Base-by-base conservation (phyloP, 2,113 vertebrate species). In the Platichthys stellatus region DNA sequence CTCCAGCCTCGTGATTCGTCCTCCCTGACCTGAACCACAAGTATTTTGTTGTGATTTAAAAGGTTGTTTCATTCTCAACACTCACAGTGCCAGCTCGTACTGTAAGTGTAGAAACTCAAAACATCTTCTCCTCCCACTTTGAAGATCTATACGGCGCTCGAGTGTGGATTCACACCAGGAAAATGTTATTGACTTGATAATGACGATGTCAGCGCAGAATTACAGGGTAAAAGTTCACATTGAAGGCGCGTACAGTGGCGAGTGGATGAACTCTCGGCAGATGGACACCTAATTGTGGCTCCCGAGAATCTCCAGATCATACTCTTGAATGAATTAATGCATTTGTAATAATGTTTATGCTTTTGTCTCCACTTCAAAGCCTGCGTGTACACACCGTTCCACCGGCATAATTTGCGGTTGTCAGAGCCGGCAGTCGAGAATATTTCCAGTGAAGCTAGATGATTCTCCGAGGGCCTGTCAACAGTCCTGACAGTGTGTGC, bases 331-430 rank as follows among this genome's bases (percentile, higher is more conserved):
- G 86, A 92, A 86, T 90, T 90, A 93, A 92, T 93, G 92, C 89
- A 87, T 93, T 90, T 91, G 89, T 91, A 92, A 91, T 93, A 91
- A 93, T 92, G 88, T 93, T 94, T 93, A 92, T 90, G 88, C 88
- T 86, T 84, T 86, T 85, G 85, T 89, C 87, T 90, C 73, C 81
- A 75, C 83, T 85, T 93, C 88, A 91, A 88, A 91, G 90, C 86
- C 77, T 3, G 38, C 79, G 53, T 83, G 85, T 89, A 88, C 89
- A 82, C 86, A 85, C 92, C 85, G 87, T 91, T 89, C 81, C 80
- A 23, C 69, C 51, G 92, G 83, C 81, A 93, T 95, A 94, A 93
- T 95, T 94, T 92, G 93, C 91, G 92, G 90, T 93, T 95, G 93
- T 94, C 93, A 93, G 89, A 90, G 81, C 63, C 75, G 53, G 87